A percentile compares a stretch with the other conserved stretches of the same genome.
Evolutionary conservation across 2,113 vertebrate species (phyloP).

Genomic region (Reinhardtius hippoglossoides): DNA sequence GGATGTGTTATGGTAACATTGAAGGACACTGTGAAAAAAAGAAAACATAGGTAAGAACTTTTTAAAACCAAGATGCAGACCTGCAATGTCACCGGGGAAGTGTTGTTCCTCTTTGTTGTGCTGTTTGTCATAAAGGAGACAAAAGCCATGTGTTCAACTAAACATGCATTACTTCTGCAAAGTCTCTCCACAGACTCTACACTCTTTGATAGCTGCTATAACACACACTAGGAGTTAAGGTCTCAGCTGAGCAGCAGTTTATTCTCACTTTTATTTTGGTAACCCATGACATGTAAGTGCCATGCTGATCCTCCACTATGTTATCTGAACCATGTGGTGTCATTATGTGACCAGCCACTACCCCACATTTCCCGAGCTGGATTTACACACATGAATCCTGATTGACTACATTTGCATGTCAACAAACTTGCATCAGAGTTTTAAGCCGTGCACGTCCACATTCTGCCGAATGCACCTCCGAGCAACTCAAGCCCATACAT

Average conservation of each 20-base stretch:
- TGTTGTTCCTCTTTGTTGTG: background rate
- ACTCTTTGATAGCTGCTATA: background rate
- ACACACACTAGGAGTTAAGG: background rate
- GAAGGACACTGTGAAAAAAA: background rate
- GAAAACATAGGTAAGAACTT: no score
- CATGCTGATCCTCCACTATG: background rate
- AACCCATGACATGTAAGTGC: background rate
- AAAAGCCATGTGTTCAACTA: no score
- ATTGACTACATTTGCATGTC: constrained; percentile 29
- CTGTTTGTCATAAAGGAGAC: background rate
- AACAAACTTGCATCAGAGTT: constrained; percentile 40
- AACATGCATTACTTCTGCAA: no score
- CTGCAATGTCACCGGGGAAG: background rate
- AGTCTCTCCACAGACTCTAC: background rate
- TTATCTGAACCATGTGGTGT: constrained; percentile 17
- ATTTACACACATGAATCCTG: constrained; percentile 1
- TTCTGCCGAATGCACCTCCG: no score
- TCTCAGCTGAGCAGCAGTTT: background rate
- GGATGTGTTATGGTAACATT: no score
- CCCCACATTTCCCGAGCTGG: background rate
- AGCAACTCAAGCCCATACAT: background rate
- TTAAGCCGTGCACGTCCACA: no score
- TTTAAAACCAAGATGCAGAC: no score
- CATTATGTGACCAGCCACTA: background rate
- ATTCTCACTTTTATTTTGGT: background rate